Conservation (phyloP, 2,797 vertebrate species). For the Dallia pectoralis region DNA sequence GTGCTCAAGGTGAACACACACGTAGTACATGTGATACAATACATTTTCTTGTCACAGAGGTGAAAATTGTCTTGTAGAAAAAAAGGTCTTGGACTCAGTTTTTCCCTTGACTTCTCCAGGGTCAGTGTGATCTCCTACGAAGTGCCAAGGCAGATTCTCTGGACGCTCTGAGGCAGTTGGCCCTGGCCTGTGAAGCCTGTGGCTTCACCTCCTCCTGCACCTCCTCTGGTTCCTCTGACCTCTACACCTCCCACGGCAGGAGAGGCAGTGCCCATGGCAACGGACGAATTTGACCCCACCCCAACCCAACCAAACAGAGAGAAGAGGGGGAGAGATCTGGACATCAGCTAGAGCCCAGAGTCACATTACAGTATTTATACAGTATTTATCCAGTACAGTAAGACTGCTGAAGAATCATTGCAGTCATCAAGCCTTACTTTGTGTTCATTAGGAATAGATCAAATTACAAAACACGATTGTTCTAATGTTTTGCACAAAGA, state of each 20-base stretch:
- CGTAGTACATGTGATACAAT: neutral
- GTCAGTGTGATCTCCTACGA: slow-evolving; percentile 91
- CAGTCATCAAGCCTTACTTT: slow-evolving; percentile 42
- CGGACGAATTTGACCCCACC: slow-evolving; percentile 70
- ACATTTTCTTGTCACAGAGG: too few species aligned
- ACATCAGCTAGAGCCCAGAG: neutral
- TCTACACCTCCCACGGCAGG: slow-evolving; percentile 65
- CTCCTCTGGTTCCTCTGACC: slow-evolving; percentile 66
- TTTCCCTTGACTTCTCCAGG: slow-evolving; percentile 68
- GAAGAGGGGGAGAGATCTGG: neutral
- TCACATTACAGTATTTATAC: slow-evolving; percentile 33
- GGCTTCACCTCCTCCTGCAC: slow-evolving; percentile 77
- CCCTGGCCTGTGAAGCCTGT: slow-evolving; percentile 87
- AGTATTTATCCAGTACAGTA: slow-evolving; percentile 44
- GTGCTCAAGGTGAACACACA: slow-evolving; percentile 62
- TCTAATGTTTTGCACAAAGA: neutral
- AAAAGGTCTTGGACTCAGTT: neutral
- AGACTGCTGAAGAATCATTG: slow-evolving; percentile 30
- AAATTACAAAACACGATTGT: slow-evolving; percentile 37
- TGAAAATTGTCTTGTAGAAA: neutral
- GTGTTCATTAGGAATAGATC: slow-evolving; percentile 16
- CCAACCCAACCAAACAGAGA: neutral
- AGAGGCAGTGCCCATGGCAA: slow-evolving; percentile 75
- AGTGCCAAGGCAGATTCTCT: slow-evolving; percentile 89
- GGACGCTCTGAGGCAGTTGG: slow-evolving; percentile 93